Evolutionary conservation across 1,140 invertebrate genomes (phyloP), one percentile per base, ranked within the genome.

Genomic region (Steinernema feltiae): DNA sequence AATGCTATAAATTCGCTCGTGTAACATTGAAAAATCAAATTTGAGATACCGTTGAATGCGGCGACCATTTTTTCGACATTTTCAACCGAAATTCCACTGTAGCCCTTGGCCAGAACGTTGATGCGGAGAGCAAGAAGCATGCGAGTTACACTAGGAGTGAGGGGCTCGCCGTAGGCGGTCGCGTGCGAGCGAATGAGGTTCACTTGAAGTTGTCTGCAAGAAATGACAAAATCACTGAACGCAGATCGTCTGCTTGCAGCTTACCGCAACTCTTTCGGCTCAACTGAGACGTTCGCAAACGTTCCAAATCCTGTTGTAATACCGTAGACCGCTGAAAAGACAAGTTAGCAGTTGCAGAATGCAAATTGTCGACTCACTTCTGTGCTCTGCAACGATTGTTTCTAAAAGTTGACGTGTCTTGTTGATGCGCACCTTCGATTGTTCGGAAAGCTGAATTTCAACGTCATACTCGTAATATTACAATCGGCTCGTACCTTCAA

Each of bases 251-350:
- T n/a, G n/a, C n/a, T n/a, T n/a, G 63, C n/a, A 69, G 84, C 84
- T 87, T 88, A 91, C 91, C 89, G 87, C 0, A 92, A 86, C 80
- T 92, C 90, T 70, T 91, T 89, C 21, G 87, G 87, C 24, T 86
- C 82, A 72, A 92, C 91, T 3, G 88, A 86, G 0, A 89, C 90
- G 2, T 88, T 88, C 0, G 91, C 90, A 88, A 92, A 92, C 78
- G 91, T 92, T 72, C 91, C 91, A 85, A 92, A 92, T 32, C 92
- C 91, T n/a, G 91, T 92, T 1, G 91, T 92, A 35, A 92, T 90
- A 24, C 91, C 92, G 86, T 92, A 92, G 2, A 91, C 91, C 76
- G 90, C 90, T 90, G 75, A 82, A 82, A 87, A 82, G 70, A 30
- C 21, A 1, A 53, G 7, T n/a, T 17, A 0, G 12, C 48, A n/a